These are phyloP conservation scores for Sarcophaga carnaria DNA, from an alignment of 2,888 invertebrate species.

Conservation along the genomic window DNA sequence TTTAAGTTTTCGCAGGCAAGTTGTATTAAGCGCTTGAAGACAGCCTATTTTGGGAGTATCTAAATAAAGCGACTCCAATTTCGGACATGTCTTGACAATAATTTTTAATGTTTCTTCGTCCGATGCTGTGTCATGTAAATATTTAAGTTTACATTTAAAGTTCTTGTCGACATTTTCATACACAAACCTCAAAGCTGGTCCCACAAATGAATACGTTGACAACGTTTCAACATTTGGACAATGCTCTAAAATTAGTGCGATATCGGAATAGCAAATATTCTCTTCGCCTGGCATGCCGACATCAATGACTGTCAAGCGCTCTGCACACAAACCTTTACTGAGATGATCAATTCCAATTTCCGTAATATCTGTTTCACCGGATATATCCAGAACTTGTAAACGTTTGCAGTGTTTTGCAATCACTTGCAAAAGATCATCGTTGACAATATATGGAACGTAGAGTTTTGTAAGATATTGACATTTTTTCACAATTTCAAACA, in stretches of 20 bases:
- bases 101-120: slow-evolving; percentile 84
- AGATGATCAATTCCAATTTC: slow-evolving; percentile 85
- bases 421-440: slow-evolving; percentile 86
- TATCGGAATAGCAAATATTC: slow-evolving; percentile 86
- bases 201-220: slow-evolving; percentile 87
- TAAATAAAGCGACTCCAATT: slow-evolving; percentile 86
- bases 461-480: slow-evolving; percentile 85
- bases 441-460: slow-evolving; percentile 87
- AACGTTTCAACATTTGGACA: slow-evolving; percentile 86
- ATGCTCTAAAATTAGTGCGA: slow-evolving; percentile 85
- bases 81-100: slow-evolving; percentile 85
- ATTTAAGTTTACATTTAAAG: slow-evolving; percentile 86
- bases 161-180: slow-evolving; percentile 83
- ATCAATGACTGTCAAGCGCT: slow-evolving; percentile 85
- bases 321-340: slow-evolving; percentile 83
- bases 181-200: slow-evolving; percentile 84
- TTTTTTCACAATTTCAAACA: slow-evolving; percentile 85
- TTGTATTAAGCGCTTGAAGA: slow-evolving; percentile 73
- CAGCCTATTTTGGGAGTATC: slow-evolving; percentile 84
- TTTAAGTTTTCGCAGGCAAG: slow-evolving; percentile 84
- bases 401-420: slow-evolving; percentile 84
- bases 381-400: slow-evolving; percentile 86
- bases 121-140: slow-evolving; percentile 86
- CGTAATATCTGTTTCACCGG: slow-evolving; percentile 87
- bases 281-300: slow-evolving; percentile 88